phyloP scores from a whole-genome alignment of 2,797 vertebrate species.

The Rhynchotus rufescens region DNA sequence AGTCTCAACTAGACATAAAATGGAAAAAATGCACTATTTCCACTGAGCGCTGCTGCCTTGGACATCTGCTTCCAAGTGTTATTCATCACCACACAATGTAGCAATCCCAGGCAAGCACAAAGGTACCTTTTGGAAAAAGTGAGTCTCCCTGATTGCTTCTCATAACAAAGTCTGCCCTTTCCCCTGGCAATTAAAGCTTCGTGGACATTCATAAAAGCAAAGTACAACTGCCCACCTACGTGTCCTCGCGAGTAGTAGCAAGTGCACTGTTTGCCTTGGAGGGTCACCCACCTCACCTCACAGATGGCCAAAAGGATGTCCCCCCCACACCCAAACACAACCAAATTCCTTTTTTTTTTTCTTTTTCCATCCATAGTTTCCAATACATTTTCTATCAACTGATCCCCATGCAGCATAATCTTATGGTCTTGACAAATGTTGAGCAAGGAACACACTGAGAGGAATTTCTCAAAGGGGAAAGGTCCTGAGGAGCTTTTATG shows the following conservation, averaged over 20 bases:
- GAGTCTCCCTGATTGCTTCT: constrained; percentile 64
- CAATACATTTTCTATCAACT: not conserved
- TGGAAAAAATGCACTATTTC: constrained; percentile 78
- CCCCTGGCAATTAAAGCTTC: constrained; percentile 40
- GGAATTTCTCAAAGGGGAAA: not conserved
- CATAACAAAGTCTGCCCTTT: constrained; percentile 64
- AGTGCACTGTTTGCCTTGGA: not conserved
- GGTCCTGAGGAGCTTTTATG: not conserved
- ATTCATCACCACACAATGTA: constrained; percentile 75
- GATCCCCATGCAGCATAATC: not conserved
- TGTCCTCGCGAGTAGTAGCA: constrained; percentile 10
- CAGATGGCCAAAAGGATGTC: not conserved
- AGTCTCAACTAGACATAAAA: constrained; percentile 75
- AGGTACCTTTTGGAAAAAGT: constrained; percentile 80
- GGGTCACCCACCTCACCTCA: not conserved
- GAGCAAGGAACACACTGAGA: not conserved
- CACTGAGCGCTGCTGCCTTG: constrained; percentile 72
- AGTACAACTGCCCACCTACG: constrained; percentile 59
- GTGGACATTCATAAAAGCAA: not conserved
- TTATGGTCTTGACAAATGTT: not conserved
- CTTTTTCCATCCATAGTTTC: not conserved
- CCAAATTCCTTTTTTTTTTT: not conserved
- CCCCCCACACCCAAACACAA: not conserved
- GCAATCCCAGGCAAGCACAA: constrained; percentile 73
- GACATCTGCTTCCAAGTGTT: constrained; percentile 81